Conservation (phyloP, 2,113 vertebrate species). For the Halichoerus grypus region DNA sequence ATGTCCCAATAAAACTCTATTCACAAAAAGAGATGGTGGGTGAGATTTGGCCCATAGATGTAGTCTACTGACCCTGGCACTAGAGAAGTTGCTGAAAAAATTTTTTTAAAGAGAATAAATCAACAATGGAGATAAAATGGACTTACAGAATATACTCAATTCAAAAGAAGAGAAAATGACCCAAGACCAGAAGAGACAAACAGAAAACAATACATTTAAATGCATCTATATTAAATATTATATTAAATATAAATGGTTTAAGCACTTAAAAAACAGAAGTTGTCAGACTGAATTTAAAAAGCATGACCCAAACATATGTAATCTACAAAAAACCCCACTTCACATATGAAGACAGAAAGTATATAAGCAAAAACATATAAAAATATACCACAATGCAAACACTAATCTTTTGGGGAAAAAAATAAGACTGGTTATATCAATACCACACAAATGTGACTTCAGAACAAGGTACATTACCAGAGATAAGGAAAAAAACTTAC, state of each 20-base stretch:
- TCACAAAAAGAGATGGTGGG: background rate
- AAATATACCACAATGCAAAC: background rate
- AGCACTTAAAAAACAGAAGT: slow-evolving; percentile 20
- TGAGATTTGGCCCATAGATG: background rate
- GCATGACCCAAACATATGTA: background rate
- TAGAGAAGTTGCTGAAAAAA: background rate
- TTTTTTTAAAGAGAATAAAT: background rate
- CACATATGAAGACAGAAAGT: background rate
- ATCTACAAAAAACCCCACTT: background rate
- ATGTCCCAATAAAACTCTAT: background rate
- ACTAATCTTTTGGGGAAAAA: background rate
- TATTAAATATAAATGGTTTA: background rate
- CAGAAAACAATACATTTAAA: background rate
- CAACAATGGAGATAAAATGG: background rate
- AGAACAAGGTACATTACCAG: background rate
- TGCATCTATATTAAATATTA: background rate
- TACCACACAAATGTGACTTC: background rate
- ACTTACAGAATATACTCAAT: background rate
- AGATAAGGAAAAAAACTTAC: background rate
- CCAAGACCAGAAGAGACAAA: slow-evolving; percentile 11
- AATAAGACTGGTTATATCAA: background rate
- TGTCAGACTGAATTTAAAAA: slow-evolving; percentile 25
- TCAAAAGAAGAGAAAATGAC: slow-evolving; percentile 47
- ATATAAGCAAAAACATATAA: background rate
- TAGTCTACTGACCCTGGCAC: background rate